phyloP scores from a whole-genome alignment of 2,888 invertebrate species.

The Drosophila nr. perissopoda region DNA sequence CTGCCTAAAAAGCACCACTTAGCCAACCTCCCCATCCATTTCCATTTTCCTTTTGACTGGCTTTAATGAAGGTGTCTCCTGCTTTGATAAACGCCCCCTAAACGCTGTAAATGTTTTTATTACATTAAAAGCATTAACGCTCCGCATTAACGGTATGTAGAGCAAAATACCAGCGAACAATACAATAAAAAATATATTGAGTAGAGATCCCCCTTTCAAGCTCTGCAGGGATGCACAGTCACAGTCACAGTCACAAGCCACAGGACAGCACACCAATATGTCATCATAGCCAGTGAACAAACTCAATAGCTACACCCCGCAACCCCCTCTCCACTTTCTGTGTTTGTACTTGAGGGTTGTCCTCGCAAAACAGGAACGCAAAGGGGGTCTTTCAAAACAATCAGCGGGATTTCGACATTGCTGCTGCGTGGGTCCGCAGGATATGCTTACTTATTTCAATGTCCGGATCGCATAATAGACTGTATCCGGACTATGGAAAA shows the following conservation, averaged over 20 bases:
- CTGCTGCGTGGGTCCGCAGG: slow-evolving; percentile 33
- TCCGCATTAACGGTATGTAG: slow-evolving; percentile 73
- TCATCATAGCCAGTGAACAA: slow-evolving; percentile 69
- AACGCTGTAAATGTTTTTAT: slow-evolving; percentile 78
- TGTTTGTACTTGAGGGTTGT: slow-evolving; percentile 39
- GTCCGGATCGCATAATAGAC: slow-evolving; percentile 6
- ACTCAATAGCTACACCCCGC: slow-evolving; percentile 23
- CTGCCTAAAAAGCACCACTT: slow-evolving; percentile 15
- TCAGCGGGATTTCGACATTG: slow-evolving; percentile 70
- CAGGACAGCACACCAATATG: slow-evolving; percentile 70
- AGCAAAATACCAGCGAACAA: slow-evolving; percentile 61
- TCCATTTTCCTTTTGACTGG: slow-evolving; percentile 1
- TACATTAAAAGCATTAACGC: slow-evolving; percentile 80
- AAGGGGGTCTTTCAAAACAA: slow-evolving; percentile 47
- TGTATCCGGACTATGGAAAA: background rate
- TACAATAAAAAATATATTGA: slow-evolving; percentile 39
- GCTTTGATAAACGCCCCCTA: slow-evolving; percentile 62
- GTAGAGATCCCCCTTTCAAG: slow-evolving; percentile 5
- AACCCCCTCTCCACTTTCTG: background rate
- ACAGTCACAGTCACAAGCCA: slow-evolving; percentile 30
- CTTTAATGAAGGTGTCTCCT: slow-evolving; percentile 34
- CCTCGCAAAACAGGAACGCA: slow-evolving; percentile 4
- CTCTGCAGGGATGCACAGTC: slow-evolving; percentile 34
- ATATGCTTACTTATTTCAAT: slow-evolving; percentile 45
- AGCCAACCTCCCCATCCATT: slow-evolving; percentile 7